Base-by-base conservation (phyloP, 2,113 vertebrate species). In the Epinephelus cyanopodus region DNA sequence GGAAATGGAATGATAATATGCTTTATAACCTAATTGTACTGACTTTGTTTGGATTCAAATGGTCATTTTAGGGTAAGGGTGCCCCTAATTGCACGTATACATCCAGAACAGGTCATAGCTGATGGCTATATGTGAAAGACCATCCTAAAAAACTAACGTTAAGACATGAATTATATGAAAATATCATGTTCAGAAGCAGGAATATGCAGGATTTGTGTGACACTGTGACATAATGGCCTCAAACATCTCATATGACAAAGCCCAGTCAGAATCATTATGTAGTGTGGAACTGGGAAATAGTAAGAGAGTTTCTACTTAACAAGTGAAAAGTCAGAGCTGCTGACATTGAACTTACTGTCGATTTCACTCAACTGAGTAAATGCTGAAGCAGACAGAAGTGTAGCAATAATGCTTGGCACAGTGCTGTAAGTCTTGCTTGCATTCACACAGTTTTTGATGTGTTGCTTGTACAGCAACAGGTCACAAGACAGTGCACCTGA, bases 271-370 rank as follows among this genome's bases (percentile, higher is more conserved):
- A 15, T 19, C 2, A 10, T 11, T 21, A 4, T 27, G 14, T 25
- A 6, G 4, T 5, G 48, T 19, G 2, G 9, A 29, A 19, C 2
- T 37, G 25, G 2, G 19, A 57, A 57, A 48, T 1, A 71, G 45
- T 39, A 14, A 25, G 17, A 54, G 8, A 53, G 53, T 72, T 33
- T 80, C 12, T 53, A 23, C 33, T 70, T 18, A 18, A 13, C 47
- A 64, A 81, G 42, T 80, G 25, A 85, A 68, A 39, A 83, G 66
- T 48, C 33, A 50, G 67, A 60, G 29, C 48, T 64, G 77, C 81
- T 79, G 74, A 62, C 53, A 66, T 48, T 74, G 47, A 80, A 52
- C 76, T 78, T 18, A 54, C 18, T 37, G 57, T 56, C 25, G 6
- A 39, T 53, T 62, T 11, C 37, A 47, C 58, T 69, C 57, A 53